Evolutionary conservation across 2,113 vertebrate species (phyloP), one percentile per base, ranked within the genome.

Genomic region (Vimba vimba): DNA sequence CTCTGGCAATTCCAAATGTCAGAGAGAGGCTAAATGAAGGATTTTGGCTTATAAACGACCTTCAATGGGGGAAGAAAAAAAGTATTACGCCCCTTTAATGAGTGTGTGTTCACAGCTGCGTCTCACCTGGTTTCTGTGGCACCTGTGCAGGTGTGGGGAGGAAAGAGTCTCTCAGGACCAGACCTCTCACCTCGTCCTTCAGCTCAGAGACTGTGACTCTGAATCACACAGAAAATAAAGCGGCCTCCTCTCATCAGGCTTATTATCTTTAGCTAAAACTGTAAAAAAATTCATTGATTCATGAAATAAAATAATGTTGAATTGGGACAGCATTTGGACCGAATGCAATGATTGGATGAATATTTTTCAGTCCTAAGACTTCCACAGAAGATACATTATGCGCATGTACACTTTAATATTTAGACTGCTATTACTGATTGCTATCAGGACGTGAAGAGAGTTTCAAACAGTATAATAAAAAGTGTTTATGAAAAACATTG

Each of bases 141-240:
- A 76, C 33, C 25, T 68, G 52, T 83, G 79, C 73, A 71, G 90
- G 75, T 66, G 82, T 78, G 85, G 75, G 1, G 3, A 30, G 71
- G 60, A 89, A 9, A 43, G 43, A 73, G 21, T 93, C 91, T 78
- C 89, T 84, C 45, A 92, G 84, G 71, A 90, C 75, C 36, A 94
- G 90, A 86, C 80, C 91, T 91, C 90, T 92, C 87, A 95, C 86
- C 68, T 96, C 90, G 23, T 94, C 93, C 86, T 94, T 95, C 88
- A 97, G 90, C 76, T 94, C 94, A 69, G 91, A 93, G 52, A 94
- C 90, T 3, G 86, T 50, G 27, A 90, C 88, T 89, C 94, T 96
- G 88, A 43, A 68, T 47, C 36, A 68, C 21, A 82, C 21, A 80
- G 43, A 83, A 81, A 3, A 55, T 13, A 80, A 7, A 78, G 27